phyloP scores from a whole-genome alignment of 2,113 vertebrate genomes.

The Microtus richardsoni region DNA sequence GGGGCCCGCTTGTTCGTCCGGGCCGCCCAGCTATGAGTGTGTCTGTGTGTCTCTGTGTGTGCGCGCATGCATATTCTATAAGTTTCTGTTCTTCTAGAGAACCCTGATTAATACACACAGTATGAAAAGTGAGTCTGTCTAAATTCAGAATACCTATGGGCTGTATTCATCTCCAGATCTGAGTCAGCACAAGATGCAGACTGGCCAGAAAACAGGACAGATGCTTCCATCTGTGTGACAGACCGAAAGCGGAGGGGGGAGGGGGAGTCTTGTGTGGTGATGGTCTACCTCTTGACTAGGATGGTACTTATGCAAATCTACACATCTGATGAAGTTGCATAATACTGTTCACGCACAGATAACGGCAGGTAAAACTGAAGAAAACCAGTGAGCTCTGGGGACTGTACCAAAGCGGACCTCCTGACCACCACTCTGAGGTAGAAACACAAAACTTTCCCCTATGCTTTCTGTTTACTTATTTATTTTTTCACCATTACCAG shows the following conservation, averaged over 20 bases:
- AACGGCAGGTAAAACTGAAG: background rate
- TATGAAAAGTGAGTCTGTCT: background rate
- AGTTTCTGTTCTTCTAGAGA: background rate
- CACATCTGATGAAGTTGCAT: background rate
- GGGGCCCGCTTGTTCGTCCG: too few species aligned
- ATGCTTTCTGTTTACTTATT: background rate
- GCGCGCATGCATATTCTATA: background rate
- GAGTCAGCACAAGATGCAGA: background rate
- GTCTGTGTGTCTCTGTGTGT: too few species aligned
- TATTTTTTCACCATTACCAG: background rate
- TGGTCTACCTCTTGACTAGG: background rate
- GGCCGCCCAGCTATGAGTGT: too few species aligned
- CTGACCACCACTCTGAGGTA: background rate
- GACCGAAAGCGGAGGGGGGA: background rate
- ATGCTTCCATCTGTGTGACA: background rate
- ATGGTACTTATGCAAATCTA: background rate
- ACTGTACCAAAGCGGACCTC: background rate
- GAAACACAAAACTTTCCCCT: background rate
- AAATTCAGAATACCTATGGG: background rate
- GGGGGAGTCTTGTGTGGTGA: background rate
- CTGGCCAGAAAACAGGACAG: background rate
- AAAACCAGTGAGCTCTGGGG: background rate
- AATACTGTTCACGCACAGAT: background rate
- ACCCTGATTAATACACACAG: background rate
- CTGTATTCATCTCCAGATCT: background rate